These are phyloP conservation scores for Caracal caracal DNA, from an alignment of 2,113 vertebrate genomes.

Conservation along the genomic window DNA sequence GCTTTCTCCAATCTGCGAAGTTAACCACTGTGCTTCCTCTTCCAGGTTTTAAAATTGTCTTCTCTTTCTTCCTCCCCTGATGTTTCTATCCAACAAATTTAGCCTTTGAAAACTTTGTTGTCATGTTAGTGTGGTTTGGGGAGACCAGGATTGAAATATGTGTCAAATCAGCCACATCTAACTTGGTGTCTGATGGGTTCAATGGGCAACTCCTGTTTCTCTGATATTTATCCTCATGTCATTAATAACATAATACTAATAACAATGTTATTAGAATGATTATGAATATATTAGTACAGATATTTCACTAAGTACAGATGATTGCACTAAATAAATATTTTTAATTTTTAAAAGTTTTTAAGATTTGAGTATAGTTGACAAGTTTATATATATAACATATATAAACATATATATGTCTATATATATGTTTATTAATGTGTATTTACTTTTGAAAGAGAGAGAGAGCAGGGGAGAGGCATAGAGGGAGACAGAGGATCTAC, in stretches of 20 bases:
- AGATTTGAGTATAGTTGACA: no score
- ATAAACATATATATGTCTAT: no score
- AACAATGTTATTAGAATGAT: neutral
- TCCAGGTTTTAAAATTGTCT: neutral
- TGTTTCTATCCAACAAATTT: neutral
- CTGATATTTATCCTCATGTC: neutral
- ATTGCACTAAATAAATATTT: neutral
- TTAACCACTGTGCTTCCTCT: neutral
- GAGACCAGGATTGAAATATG: neutral
- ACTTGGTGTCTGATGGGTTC: neutral
- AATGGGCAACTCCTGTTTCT: neutral
- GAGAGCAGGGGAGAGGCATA: no score
- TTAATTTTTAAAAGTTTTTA: no score
- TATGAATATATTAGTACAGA: neutral
- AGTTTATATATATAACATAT: neutral
- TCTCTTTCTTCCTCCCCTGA: neutral
- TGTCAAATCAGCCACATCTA: neutral
- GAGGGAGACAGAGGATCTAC: no score
- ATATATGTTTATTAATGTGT: no score
- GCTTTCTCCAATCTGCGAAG: neutral
- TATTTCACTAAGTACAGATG: neutral
- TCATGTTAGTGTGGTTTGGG: neutral
- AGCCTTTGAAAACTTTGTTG: neutral
- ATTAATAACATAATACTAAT: neutral
- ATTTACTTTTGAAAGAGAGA: no score